These are phyloP conservation scores for Palloptera scutellata DNA, from an alignment of 2,888 invertebrate species.

Conservation along the genomic window DNA sequence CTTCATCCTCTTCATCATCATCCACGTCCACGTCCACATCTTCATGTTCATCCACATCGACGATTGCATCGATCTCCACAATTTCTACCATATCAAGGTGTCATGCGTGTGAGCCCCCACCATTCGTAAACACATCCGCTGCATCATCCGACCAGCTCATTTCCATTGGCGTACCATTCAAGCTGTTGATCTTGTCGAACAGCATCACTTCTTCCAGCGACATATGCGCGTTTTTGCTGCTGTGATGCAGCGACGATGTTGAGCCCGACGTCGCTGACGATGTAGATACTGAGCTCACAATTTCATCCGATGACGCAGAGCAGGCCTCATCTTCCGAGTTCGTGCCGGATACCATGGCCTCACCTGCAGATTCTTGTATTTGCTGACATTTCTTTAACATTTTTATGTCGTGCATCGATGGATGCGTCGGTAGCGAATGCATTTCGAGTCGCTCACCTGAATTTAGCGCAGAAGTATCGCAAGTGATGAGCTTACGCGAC, in stretches of 20 bases:
- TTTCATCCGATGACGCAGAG: conserved; percentile 65
- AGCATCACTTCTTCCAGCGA: conserved; percentile 60
- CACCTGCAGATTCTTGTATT: conserved; percentile 73
- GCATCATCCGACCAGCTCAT: conserved; percentile 65
- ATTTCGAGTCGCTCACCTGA: conserved; percentile 52
- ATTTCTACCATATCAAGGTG: conserved; percentile 40
- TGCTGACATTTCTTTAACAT: conserved; percentile 62
- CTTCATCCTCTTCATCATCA: conserved; percentile 58
- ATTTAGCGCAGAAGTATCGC: conserved; percentile 56
- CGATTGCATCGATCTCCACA: neutral
- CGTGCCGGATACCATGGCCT: conserved; percentile 73
- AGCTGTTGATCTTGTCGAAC: conserved; percentile 56
- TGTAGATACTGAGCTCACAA: conserved; percentile 64
- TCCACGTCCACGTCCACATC: conserved; percentile 38
- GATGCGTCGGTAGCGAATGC: conserved; percentile 52
- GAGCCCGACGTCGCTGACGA: conserved; percentile 56
- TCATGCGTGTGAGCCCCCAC: conserved; percentile 55
- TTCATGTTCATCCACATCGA: too few species aligned
- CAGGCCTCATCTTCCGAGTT: conserved; percentile 70
- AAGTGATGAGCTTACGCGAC: conserved; percentile 55
- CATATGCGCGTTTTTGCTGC: conserved; percentile 53
- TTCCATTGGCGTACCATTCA: conserved; percentile 66
- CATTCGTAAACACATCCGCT: conserved; percentile 48
- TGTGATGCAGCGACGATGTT: conserved; percentile 37
- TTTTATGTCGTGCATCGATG: conserved; percentile 57